Evolutionary conservation across 1,140 invertebrate species (phyloP).

Genomic region (Episyrphus balteatus): DNA sequence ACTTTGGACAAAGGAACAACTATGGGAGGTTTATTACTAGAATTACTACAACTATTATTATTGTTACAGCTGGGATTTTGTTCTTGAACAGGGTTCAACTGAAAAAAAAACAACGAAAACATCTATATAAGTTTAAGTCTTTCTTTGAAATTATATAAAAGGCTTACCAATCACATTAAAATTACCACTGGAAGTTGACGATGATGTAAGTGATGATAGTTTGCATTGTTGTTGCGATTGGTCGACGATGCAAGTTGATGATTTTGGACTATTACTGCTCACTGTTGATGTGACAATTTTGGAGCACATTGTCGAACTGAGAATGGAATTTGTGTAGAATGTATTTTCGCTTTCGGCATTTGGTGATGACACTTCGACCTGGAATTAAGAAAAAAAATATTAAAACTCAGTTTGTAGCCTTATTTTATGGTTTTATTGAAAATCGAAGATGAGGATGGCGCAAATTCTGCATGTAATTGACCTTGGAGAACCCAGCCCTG

Average conservation of each 20-base stretch:
- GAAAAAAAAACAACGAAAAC: neutral
- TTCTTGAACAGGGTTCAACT: slow-evolving; percentile 29
- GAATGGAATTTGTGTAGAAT: slow-evolving; percentile 35
- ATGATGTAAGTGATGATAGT: neutral
- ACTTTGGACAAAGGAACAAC: slow-evolving; percentile 1
- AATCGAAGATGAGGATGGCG: too few relatives aligned
- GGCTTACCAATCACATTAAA: slow-evolving; percentile 10
- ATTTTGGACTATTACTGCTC: slow-evolving; percentile 8
- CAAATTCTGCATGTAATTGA: too few relatives aligned
- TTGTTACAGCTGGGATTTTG: slow-evolving; percentile 19
- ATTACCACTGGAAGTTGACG: neutral
- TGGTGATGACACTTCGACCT: slow-evolving; percentile 37
- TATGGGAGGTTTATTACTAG: neutral
- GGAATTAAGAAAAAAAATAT: slow-evolving; percentile 3
- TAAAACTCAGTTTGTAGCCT: too few relatives aligned
- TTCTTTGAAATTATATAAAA: neutral
- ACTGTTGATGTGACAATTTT: slow-evolving; percentile 31
- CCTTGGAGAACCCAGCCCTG: too few relatives aligned
- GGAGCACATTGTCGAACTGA: slow-evolving; percentile 35
- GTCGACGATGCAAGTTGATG: neutral
- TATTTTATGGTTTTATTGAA: too few relatives aligned
- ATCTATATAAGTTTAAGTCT: neutral
- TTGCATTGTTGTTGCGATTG: neutral
- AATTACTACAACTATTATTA: slow-evolving; percentile 11
- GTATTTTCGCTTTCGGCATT: slow-evolving; percentile 52